Percentiles rank a stretch among this genome's conserved stretches.
Conservation (phyloP, 2,797 vertebrate species). For the Pangasius mekongensis region DNA sequence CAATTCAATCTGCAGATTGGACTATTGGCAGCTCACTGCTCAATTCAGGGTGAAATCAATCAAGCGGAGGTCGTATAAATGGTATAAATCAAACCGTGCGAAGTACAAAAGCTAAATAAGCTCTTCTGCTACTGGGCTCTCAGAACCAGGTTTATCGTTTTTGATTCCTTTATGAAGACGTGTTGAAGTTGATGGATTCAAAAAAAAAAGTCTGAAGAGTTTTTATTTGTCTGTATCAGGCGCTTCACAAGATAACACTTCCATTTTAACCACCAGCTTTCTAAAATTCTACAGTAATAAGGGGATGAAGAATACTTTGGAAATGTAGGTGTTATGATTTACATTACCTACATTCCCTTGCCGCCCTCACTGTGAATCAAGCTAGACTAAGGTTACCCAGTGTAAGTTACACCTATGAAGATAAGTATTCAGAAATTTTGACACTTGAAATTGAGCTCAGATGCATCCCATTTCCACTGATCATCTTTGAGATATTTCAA, state of each 20-base stretch:
- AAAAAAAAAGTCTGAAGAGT: neutral
- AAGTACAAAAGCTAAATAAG: neutral
- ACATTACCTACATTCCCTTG: neutral
- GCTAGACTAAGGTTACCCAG: neutral
- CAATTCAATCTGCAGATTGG: neutral
- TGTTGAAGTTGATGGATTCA: neutral
- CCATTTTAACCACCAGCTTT: neutral
- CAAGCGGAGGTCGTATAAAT: slow-evolving; percentile 1
- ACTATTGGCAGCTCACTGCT: neutral
- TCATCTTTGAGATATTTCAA: neutral
- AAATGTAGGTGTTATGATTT: neutral
- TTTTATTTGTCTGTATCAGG: neutral
- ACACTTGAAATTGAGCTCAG: neutral
- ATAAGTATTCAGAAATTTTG: neutral
- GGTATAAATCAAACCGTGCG: neutral
- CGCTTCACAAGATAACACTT: neutral
- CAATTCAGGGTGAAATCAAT: slow-evolving; percentile 3
- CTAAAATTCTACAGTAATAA: neutral
- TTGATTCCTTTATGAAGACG: neutral
- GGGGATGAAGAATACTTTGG: neutral
- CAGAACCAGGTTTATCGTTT: neutral
- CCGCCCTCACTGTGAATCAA: neutral
- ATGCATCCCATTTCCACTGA: neutral
- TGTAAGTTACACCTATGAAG: neutral
- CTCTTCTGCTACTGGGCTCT: neutral